Percentiles rank a stretch among this genome's conserved stretches.
These are phyloP conservation scores for Lagorchestes hirsutus DNA, from an alignment of 2,797 vertebrate genomes.

Conservation along the genomic window DNA sequence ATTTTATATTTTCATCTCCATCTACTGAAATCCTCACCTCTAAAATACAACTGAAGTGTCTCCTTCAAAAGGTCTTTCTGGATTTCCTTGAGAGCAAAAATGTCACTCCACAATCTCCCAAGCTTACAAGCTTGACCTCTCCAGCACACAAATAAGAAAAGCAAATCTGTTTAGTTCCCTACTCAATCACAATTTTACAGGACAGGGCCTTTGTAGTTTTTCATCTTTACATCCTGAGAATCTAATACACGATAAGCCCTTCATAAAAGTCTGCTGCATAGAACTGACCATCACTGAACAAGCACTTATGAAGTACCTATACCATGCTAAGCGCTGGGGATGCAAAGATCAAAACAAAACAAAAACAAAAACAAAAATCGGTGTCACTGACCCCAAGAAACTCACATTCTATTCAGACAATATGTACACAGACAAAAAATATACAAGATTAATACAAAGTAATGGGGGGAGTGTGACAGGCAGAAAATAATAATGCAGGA, in stretches of 20 bases:
- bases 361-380: background rate
- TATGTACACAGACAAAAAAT: background rate
- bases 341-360: background rate
- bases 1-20: background rate
- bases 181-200: background rate
- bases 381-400: background rate
- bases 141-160: background rate
- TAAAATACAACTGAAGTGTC: background rate
- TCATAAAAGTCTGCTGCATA: background rate
- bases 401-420: background rate
- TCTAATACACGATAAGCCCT: background rate
- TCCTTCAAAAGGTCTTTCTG: background rate
- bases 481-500: background rate
- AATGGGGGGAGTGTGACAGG: background rate
- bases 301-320: background rate
- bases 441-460: background rate
- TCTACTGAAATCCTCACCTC: background rate
- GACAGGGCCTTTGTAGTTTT: background rate
- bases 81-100: background rate
- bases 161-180: background rate
- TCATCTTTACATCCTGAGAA: background rate
- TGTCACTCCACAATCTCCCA: background rate
- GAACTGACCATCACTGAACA: background rate
- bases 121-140: background rate
- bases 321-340: background rate